These are phyloP conservation scores for Semnornis frantzii DNA, from an alignment of 2,113 vertebrate genomes.

Conservation along the genomic window DNA sequence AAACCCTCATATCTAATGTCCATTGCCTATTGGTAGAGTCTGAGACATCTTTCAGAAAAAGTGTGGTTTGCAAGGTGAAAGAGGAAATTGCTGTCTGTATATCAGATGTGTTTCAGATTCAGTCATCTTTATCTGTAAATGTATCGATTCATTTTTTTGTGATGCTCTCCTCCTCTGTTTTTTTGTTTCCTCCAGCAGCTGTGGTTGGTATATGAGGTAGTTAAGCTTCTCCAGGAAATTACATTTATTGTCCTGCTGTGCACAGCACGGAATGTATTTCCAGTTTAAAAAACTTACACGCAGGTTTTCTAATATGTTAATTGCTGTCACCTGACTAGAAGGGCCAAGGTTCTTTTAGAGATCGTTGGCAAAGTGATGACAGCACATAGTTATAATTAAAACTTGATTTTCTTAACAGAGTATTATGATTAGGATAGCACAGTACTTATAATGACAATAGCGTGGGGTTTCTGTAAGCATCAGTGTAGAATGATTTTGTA, in stretches of 20 bases:
- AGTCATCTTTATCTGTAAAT: background rate
- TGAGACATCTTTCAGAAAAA: background rate
- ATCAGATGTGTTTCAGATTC: background rate
- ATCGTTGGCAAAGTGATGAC: background rate
- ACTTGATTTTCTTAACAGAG: background rate
- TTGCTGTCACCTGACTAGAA: background rate
- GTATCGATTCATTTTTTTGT: background rate
- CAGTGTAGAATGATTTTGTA: background rate
- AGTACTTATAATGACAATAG: background rate
- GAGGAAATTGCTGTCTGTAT: background rate
- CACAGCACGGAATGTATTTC: background rate
- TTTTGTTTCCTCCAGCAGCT: background rate
- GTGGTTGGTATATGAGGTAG: background rate
- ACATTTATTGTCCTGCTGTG: background rate
- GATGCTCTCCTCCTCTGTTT: background rate
- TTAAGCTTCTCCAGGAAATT: background rate
- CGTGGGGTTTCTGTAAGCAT: background rate
- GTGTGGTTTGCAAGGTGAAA: background rate
- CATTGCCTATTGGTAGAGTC: background rate
- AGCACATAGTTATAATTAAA: background rate
- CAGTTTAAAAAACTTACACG: background rate
- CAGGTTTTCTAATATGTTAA: background rate
- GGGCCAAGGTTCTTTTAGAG: background rate
- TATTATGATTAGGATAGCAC: background rate
- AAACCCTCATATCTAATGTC: background rate